Conservation (phyloP, 2,113 vertebrate species). For the Synchiropus splendidus region DNA sequence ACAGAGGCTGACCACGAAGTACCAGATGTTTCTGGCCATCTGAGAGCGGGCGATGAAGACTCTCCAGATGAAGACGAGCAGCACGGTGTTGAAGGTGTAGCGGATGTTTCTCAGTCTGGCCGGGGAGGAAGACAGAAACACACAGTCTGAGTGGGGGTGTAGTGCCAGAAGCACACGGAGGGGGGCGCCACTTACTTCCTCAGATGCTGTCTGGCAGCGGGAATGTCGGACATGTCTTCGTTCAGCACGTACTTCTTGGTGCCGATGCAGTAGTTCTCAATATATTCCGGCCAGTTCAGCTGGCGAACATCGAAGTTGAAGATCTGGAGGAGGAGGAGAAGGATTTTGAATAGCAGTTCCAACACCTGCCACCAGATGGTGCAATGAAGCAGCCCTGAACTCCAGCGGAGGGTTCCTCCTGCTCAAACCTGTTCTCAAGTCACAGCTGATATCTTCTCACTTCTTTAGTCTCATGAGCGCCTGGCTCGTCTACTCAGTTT, state of each 20-base stretch:
- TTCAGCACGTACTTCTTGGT: constrained; percentile 93
- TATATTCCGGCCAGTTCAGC: constrained; percentile 92
- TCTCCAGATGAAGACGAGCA: constrained; percentile 88
- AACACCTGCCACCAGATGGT: constrained; percentile 15
- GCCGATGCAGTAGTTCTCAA: constrained; percentile 88
- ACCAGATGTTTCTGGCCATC: constrained; percentile 93
- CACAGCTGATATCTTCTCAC: no score
- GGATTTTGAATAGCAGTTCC: background rate
- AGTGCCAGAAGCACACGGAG: no score
- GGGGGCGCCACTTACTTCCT: constrained; percentile 70
- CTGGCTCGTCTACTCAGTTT: no score
- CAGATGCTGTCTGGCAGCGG: constrained; percentile 82
- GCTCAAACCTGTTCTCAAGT: no score
- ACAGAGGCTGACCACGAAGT: constrained; percentile 93
- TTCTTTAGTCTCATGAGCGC: no score
- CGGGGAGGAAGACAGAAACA: background rate
- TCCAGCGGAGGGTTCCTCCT: no score
- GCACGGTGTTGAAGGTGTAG: constrained; percentile 82
- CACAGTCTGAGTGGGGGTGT: no score
- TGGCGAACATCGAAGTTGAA: constrained; percentile 92
- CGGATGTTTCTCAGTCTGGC: constrained; percentile 88
- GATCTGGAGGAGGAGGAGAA: constrained; percentile 53
- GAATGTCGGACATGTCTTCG: constrained; percentile 91
- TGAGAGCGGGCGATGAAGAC: constrained; percentile 90
- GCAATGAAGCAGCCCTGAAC: background rate